Evolutionary conservation across 1,140 invertebrate genomes (phyloP), one percentile per base, ranked within the genome.

Genomic region (Maconellicoccus hirsutus): DNA sequence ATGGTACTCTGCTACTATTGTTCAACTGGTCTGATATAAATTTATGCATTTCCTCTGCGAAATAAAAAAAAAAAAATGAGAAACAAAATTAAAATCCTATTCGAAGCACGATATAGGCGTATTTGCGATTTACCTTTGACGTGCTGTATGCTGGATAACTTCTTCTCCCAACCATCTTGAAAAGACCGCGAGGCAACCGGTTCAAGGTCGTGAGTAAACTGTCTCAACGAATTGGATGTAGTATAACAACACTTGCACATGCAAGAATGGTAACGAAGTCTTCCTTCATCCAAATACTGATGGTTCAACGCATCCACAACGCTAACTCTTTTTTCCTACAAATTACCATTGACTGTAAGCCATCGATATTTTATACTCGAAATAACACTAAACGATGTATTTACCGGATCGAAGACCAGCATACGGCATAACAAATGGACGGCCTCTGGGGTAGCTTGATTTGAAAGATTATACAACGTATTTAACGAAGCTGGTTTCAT

Each of bases 241-340:
- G 86, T 90, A 78, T 89, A 92, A 82, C 97, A 99, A 80, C 97
- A 99, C 77, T 91, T 91, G 83, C 97, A 99, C 97, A 99, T 99
- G 80, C 97, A 99, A 59, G 96, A 98, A 82, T 99, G 97, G 82
- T 98, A 99, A 76, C 97, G 86, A 74, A 99, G 84, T 75, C 97
- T 85, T 69, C 97, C 97, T 80, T 99, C 97, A 78, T 98, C 95
- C 71, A 99, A 84, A 82, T 98, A 99, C 14, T 94, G 93, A 84
- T 98, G 96, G 72, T 91, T 89, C 74, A 99, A 83, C 6, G 97
- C 96, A 79, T 98, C 92, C 39, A 91, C 87, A 63, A 98, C 94
- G 7, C 88, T 91, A 78, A 98, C 95, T 77, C 96, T 85, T 81
- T 97, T 96, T 76, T 94, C 90, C 90, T 94, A 79, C 0, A 33